Base-by-base conservation (phyloP, 2,888 invertebrate species). In the Frankliniella fusca region DNA sequence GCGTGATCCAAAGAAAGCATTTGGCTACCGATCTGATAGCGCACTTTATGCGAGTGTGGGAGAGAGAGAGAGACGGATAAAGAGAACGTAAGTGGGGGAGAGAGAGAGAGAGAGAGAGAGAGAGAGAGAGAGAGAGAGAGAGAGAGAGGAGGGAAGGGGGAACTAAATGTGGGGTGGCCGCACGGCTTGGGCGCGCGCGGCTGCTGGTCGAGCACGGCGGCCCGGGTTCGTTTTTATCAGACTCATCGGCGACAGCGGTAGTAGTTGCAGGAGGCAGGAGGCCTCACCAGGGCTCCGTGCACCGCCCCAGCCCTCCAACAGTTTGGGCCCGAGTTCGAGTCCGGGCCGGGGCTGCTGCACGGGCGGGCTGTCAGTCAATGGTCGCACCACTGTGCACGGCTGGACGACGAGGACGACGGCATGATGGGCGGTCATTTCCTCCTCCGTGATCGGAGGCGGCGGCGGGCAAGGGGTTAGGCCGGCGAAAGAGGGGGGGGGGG, bases 1-100 rank as follows among this genome's bases (percentile, higher is more conserved):
- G 70, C 70, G 70, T 76, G 70, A 76, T 76, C 70, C 70, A 76
- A 76, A 76, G 70, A 76, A 76, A 76, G 70, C 70, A 76, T 76
- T 76, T 76, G 70, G 70, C 70, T 76, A 76, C 70, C 70, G 70
- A 76, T 76, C 70, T 76, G 70, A 76, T 76, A 76, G 70, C 70
- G 70, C 23, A 76, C 70, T 76, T 76, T 76, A 76, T 76, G 70
- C 70, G 70, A 27, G 70, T 11, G 70, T 27, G 70, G 12, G 70
- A 70, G 70, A 23, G 70, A 70, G 70, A 23, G 23, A 70, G 70
- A 70, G 70, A 50, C 10, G 15, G 50, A 50, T 9, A 70, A 23
- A 70, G 70, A 70, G 70, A 70, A 23, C n/a, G 70, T 23, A 23
- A 70, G 70, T 23, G 70, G 7, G 23, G 23, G 23, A 23, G 70